Percentiles rank a stretch among this genome's conserved stretches.
These are phyloP conservation scores for Diadromus collaris DNA, from an alignment of 2,888 invertebrate species.

Conservation along the genomic window DNA sequence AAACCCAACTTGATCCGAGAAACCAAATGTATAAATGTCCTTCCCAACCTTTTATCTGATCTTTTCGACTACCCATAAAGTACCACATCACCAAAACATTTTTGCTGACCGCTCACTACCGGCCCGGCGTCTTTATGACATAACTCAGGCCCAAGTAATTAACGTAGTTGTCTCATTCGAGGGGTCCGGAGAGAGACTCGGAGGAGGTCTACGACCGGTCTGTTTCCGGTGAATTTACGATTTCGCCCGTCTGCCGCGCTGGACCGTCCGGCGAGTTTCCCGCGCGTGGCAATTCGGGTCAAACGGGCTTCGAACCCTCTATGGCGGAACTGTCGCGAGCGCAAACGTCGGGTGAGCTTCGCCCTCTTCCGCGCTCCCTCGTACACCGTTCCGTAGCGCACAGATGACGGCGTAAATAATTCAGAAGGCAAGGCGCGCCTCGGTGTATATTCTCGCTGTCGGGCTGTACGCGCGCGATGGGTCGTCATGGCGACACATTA, in stretches of 20 bases:
- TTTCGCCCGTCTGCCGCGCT: constrained; percentile 6
- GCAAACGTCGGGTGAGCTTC: constrained; percentile 15
- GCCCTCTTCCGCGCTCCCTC: constrained; percentile 11
- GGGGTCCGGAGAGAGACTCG: constrained; percentile 8
- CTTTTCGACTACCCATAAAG: background rate
- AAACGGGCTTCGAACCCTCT: constrained; percentile 37
- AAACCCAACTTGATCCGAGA: background rate
- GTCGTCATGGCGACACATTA: constrained; percentile 76
- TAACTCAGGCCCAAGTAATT: constrained; percentile 30
- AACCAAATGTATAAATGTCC: background rate
- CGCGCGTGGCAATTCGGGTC: constrained; percentile 53
- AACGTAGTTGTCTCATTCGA: constrained; percentile 36
- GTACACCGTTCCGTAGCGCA: constrained; percentile 17
- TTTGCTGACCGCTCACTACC: background rate
- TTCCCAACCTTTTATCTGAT: background rate
- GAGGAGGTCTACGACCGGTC: constrained; percentile 17
- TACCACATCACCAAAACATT: background rate
- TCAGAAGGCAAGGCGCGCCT: constrained; percentile 73
- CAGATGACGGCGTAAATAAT: constrained; percentile 72
- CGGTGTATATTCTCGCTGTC: constrained; percentile 43
- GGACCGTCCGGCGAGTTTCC: constrained; percentile 29
- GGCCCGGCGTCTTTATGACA: background rate
- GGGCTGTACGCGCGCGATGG: constrained; percentile 33
- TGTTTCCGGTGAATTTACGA: constrained; percentile 36
- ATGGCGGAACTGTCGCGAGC: constrained; percentile 34